A percentile compares a stretch with the other conserved stretches of the same genome.
These are phyloP conservation scores for Micropoecilia bifurca DNA, from an alignment of 2,797 vertebrate genomes.

Conservation along the genomic window DNA sequence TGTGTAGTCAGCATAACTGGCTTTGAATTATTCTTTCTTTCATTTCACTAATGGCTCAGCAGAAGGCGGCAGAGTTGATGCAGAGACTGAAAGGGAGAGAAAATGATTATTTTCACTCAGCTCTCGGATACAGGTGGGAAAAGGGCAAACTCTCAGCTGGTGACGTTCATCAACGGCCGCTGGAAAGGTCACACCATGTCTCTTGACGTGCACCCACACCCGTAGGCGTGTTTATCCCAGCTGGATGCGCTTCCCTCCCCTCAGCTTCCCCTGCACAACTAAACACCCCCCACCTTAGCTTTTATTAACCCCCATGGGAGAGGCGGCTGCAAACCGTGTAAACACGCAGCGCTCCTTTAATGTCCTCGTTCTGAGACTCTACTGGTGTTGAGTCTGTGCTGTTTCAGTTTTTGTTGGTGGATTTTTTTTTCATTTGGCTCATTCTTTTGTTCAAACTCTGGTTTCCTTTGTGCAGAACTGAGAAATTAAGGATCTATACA, in stretches of 20 bases:
- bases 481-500: conserved; percentile 16
- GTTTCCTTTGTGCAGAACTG: conserved; percentile 1
- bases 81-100: conserved; percentile 3
- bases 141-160: conserved; percentile 79
- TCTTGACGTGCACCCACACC: conserved; percentile 59
- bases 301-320: conserved; percentile 45
- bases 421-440: conserved; percentile 8
- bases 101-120: conserved; percentile 58
- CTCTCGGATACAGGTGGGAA: conserved; percentile 71
- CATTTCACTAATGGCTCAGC: conserved; percentile 60
- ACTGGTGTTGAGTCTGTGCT: conserved; percentile 17
- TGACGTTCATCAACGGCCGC: conserved; percentile 73
- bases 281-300: conserved; percentile 1
- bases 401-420: conserved; percentile 18
- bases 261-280: not conserved
- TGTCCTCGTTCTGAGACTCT: conserved; percentile 10
- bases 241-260: conserved; percentile 28
- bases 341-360: conserved; percentile 15
- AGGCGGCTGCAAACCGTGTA: conserved; percentile 8
- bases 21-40: conserved; percentile 51
- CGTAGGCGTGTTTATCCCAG: conserved; percentile 61
- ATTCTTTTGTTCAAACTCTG: not conserved
- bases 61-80: conserved; percentile 18
- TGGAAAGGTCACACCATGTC: conserved; percentile 77
- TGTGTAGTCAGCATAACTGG: conserved; percentile 49